Percentiles rank a stretch among this genome's conserved stretches.
These are phyloP conservation scores for Melanotaenia duboulayi DNA, from an alignment of 2,113 vertebrate genomes.

Conservation along the genomic window DNA sequence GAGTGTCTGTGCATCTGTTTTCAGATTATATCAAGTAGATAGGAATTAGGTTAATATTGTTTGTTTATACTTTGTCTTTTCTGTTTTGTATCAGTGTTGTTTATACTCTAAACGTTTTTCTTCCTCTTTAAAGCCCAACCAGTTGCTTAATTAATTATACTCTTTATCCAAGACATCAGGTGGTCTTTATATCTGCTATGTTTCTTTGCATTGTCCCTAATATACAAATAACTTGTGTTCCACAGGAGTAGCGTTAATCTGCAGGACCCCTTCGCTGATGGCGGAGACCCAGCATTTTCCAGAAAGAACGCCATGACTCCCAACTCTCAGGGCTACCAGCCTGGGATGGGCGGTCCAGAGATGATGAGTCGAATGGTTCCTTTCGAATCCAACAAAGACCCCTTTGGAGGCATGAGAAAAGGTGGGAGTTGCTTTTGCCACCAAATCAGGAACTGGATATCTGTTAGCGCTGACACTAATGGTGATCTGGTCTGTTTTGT, in stretches of 20 bases:
- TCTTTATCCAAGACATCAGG: too few species aligned
- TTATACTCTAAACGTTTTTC: too few species aligned
- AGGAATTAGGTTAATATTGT: too few species aligned
- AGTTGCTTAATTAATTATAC: too few species aligned
- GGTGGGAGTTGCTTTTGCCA: conserved; percentile 75
- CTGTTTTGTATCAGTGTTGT: too few species aligned
- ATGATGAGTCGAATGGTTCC: conserved; percentile 93
- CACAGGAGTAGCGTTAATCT: conserved; percentile 94
- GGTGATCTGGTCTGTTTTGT: background rate
- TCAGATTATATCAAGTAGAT: too few species aligned
- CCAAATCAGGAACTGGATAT: background rate
- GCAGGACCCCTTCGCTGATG: conserved; percentile 96
- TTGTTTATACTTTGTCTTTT: too few species aligned
- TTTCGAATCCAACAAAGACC: conserved; percentile 96
- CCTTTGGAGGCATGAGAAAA: conserved; percentile 98
- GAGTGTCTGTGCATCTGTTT: too few species aligned
- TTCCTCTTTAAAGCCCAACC: too few species aligned
- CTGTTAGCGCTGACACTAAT: background rate
- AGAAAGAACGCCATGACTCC: conserved; percentile 96
- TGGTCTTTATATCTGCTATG: too few species aligned
- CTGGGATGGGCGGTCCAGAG: conserved; percentile 93
- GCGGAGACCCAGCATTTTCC: conserved; percentile 93
- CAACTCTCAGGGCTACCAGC: conserved; percentile 94
- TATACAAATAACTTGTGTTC: background rate
- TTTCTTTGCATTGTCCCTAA: too few species aligned